Percentiles rank a stretch among this genome's conserved stretches.
Evolutionary conservation across 2,888 invertebrate species (phyloP).

Genomic region (Ashinkailepas kermadecensis): DNA sequence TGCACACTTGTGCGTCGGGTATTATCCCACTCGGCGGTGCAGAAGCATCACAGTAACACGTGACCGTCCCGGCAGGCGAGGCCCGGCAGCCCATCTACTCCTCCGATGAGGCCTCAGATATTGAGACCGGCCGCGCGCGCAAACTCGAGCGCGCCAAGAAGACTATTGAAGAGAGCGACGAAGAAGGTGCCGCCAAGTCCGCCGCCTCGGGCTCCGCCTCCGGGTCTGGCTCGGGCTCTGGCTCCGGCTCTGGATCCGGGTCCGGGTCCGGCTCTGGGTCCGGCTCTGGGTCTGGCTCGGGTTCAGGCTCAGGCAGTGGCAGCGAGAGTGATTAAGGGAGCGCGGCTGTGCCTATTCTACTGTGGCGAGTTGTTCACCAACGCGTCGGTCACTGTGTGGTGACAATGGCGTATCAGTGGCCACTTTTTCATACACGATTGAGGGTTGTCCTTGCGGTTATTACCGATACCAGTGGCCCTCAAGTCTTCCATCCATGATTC

Average conservation of each 20-base stretch:
- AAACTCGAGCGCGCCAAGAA: constrained; percentile 63
- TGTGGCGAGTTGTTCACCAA: too few species aligned
- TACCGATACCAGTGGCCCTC: too few species aligned
- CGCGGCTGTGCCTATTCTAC: neutral
- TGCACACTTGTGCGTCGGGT: too few species aligned
- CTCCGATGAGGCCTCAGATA: constrained; percentile 59
- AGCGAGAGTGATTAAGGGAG: constrained; percentile 20
- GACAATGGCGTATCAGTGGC: too few species aligned
- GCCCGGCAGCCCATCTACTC: constrained; percentile 61
- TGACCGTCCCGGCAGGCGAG: constrained; percentile 43
- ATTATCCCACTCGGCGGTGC: too few species aligned
- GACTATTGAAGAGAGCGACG: constrained; percentile 46
- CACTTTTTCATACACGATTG: too few species aligned
- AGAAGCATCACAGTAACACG: constrained; percentile 5
- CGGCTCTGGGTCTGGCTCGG: neutral
- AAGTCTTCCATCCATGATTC: too few species aligned
- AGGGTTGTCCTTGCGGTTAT: too few species aligned
- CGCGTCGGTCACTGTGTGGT: too few species aligned
- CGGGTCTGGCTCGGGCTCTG: constrained; percentile 27
- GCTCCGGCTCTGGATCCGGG: constrained; percentile 23
- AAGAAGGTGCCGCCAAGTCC: constrained; percentile 1
- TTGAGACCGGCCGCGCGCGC: constrained; percentile 52
- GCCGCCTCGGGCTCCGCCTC: constrained; percentile 21
- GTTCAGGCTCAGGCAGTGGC: constrained; percentile 23
- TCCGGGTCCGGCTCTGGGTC: constrained; percentile 14